Base-by-base conservation (phyloP, 2,888 invertebrate species). In the Metopia argyrocephala region DNA sequence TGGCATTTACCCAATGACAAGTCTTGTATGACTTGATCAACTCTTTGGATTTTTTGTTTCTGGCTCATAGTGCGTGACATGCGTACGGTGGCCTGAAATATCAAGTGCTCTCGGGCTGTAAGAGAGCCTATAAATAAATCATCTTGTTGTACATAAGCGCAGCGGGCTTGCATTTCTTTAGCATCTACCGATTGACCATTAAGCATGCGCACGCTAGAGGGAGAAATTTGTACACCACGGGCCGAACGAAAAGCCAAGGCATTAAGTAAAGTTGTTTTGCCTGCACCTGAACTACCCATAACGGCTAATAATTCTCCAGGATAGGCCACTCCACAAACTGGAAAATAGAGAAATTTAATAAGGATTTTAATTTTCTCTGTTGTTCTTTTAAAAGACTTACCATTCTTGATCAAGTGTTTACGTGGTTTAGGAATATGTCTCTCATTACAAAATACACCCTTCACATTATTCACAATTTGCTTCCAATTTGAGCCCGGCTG, bases 81-180 rank as follows among this genome's bases (percentile, higher is more conserved):
- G 56, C 97, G 93, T 18, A 97, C 94, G 87, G 96, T 91, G 4
- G 97, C 96, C 93, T 96, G 96, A 88, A 98, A 98, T 61, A 95
- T 93, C 5, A 98, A 92, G 90, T 98, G 97, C 87, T 98, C 98
- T 81, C 93, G 92, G 0, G 97, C 97, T 1, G 97, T 97, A 59
- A 98, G 91, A 0, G 96, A 96, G 0, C 96, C 96, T 84, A 98
- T 95, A 88, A 98, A 98, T 66, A 98, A 91, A 90, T 98, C 98
- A 85, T 97, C 96, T 89, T 98, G 98, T 87, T 98, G 97, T 0
- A 98, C 97, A 86, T 98, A 98, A 0, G 97, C 97, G 20, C 96
- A 95, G 45, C 96, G 92, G 7, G 95, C 94, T 68, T 94, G 94
- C 86, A 95, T 92, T 48, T 93, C 93, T 78, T 93, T 94, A 18